Base-by-base conservation (phyloP, 1,140 invertebrate species). In the Pissodes strobi region DNA sequence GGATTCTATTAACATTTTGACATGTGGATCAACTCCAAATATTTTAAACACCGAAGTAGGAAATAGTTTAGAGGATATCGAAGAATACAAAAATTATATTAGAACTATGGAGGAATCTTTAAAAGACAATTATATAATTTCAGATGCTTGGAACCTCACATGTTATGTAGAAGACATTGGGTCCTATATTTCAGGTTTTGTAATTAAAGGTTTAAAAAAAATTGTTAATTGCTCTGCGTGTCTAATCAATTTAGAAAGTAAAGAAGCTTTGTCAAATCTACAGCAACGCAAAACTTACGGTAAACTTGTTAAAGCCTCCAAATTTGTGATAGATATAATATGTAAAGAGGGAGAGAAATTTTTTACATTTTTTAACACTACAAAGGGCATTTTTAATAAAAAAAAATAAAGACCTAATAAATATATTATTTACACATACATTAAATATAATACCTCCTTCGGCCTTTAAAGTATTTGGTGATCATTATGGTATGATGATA, bases 141-240 rank as follows among this genome's bases (percentile, higher is more conserved):
- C 45, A 21, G 15, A 9, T 23, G 55, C 55, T 9, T 65, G 63
- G 48, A 15, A 58, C 19, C 13, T 59, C 3, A 66, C 64, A 9
- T 12, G 3, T 37, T 66, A 66, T 55, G 39, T 46, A 21, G 46
- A 66, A 43, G 45, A 66, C 53, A 21, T 66, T 22, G 56, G 53
- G n/a, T 17, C 39, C n/a, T 67, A 67, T 23, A 67, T 67, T 8
- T n/a, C 58, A 30, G 65, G 65, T 5, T 67, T 63, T 63, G 45
- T 67, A n/a, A 52, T 58, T 5, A 66, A 60, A 53, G 19, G 41
- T 5, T 17, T 66, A 21, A 66, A 60, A 60, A 66, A 53, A 53
- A 27, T 27, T 27, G 9, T 9, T 27, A 3, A 27, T 5, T 27
- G 25, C 9, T 27, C 25, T 27, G 9, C 3, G 9, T 60, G 48